Percentiles rank a stretch among this genome's conserved stretches.
Conservation (phyloP, 2,797 vertebrate species). For the Champsocephalus gunnari region DNA sequence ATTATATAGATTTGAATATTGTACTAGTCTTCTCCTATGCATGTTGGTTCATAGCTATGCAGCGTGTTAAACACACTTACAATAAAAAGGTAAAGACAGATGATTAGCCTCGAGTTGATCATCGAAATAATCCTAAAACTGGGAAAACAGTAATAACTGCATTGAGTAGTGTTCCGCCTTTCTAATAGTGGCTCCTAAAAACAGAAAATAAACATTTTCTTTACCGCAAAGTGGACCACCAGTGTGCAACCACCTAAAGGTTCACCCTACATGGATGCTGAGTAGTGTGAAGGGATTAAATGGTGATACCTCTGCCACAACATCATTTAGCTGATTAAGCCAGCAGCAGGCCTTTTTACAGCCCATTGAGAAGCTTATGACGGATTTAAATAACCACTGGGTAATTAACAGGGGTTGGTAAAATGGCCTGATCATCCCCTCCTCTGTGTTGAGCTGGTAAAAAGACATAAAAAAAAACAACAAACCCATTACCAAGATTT, state of each 20-base stretch:
- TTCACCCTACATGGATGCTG: conserved; percentile 34
- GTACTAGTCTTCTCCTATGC: neutral
- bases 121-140: neutral
- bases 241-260: conserved; percentile 14
- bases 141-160: neutral
- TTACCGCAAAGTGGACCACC: neutral
- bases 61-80: neutral
- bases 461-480: conserved; percentile 76
- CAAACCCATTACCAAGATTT: conserved; percentile 80
- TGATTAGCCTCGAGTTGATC: neutral
- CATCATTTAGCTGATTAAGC: conserved; percentile 78
- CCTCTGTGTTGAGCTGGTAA: conserved; percentile 51
- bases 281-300: conserved; percentile 63
- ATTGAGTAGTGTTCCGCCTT: neutral
- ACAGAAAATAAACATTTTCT: neutral
- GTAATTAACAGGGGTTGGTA: conserved; percentile 71
- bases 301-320: conserved; percentile 54
- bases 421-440: conserved; percentile 64
- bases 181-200: neutral
- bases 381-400: conserved; percentile 73
- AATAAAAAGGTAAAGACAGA: neutral
- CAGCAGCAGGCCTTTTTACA: conserved; percentile 59
- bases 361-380: conserved; percentile 74
- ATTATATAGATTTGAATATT: no score
- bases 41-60: neutral